Conservation (phyloP, 2,797 vertebrate genomes). For the Onychomys arenicola region DNA sequence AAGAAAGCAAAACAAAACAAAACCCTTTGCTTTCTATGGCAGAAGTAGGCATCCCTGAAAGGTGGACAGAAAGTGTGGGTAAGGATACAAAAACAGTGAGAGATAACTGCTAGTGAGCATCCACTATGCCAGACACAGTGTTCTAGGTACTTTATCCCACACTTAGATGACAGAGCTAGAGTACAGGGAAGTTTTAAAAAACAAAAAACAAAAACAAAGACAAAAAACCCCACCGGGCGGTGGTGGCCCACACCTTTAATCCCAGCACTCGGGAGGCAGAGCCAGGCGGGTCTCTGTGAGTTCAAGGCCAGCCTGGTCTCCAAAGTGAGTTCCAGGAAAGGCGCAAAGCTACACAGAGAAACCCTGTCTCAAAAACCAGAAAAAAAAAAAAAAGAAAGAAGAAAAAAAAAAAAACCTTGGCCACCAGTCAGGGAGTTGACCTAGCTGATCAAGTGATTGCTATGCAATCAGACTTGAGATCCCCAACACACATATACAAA, state of each 20-base stretch:
- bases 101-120: neutral
- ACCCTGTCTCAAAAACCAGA: too few relatives aligned
- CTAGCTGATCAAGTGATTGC: neutral
- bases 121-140: neutral
- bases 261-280: too few relatives aligned
- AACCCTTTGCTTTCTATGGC: neutral
- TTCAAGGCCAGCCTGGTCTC: too few relatives aligned
- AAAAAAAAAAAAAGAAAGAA: neutral
- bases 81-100: neutral
- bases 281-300: too few relatives aligned
- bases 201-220: neutral
- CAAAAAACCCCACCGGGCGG: too few relatives aligned
- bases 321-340: too few relatives aligned
- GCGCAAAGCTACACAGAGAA: too few relatives aligned
- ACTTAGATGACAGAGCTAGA: slow-evolving; percentile 3
- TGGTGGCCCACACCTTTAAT: too few relatives aligned
- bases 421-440: neutral
- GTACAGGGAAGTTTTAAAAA: neutral
- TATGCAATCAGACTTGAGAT: neutral
- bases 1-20: neutral
- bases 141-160: neutral
- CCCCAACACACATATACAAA: neutral
- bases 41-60: slow-evolving; percentile 23
- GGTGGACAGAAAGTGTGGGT: neutral
- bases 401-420: neutral